These are phyloP conservation scores for Zosterops hypoxanthus DNA, from an alignment of 2,113 vertebrate genomes.

Conservation along the genomic window DNA sequence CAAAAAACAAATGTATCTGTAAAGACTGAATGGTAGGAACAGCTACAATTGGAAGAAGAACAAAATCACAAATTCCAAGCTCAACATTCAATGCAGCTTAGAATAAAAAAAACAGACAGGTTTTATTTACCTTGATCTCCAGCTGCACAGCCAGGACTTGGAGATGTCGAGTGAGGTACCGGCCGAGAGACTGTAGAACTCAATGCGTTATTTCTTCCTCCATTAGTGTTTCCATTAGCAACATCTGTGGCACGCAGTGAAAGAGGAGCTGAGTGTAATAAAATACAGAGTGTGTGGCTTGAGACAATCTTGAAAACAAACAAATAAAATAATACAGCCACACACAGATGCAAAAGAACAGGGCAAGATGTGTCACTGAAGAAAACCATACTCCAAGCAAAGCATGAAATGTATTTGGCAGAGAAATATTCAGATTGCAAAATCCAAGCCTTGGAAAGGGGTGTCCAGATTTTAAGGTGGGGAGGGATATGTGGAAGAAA, in stretches of 20 bases:
- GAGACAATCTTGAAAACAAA: constrained; percentile 38
- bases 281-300: constrained; percentile 19
- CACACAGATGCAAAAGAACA: background rate
- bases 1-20: background rate
- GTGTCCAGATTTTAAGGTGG: background rate
- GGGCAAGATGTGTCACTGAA: background rate
- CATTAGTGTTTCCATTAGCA: constrained; percentile 78
- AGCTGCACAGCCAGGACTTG: constrained; percentile 79
- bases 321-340: background rate
- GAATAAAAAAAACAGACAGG: background rate
- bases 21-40: background rate
- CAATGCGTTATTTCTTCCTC: constrained; percentile 75
- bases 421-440: background rate
- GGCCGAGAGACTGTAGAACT: constrained; percentile 81
- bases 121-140: constrained; percentile 80
- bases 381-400: background rate
- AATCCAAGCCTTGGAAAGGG: background rate
- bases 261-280: constrained; percentile 76
- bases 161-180: constrained; percentile 73
- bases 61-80: background rate
- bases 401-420: background rate
- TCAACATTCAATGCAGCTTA: background rate
- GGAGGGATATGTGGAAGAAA: background rate
- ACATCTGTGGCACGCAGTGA: constrained; percentile 80
- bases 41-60: background rate